phyloP scores from a whole-genome alignment of 2,888 invertebrate genomes.

The Dicyrtomina minuta region DNA sequence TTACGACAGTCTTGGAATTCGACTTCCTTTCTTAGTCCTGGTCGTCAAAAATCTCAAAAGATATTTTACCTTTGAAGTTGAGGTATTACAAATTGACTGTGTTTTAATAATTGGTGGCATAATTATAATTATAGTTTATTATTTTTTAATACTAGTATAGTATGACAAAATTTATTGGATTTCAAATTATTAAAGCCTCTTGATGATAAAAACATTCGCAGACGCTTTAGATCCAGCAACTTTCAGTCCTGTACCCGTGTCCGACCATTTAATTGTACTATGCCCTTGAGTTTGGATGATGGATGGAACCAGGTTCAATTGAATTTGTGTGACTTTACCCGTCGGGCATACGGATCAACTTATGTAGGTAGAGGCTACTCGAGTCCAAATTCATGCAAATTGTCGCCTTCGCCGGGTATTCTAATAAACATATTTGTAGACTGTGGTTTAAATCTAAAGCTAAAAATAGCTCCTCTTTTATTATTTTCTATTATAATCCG shows the following conservation, averaged over 20 bases:
- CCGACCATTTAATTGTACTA: constrained; percentile 67
- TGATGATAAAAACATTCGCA: constrained; percentile 64
- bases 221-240: constrained; percentile 66
- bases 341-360: constrained; percentile 65
- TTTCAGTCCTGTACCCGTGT: constrained; percentile 66
- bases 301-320: constrained; percentile 66
- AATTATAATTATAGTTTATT: too few species aligned
- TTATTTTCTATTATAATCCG: too few species aligned
- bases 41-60: constrained; percentile 67
- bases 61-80: constrained; percentile 67
- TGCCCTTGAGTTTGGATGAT: constrained; percentile 66
- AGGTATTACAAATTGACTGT: too few species aligned
- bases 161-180: too few species aligned
- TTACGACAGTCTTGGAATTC: constrained; percentile 64
- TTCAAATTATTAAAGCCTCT: constrained; percentile 63
- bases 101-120: too few species aligned
- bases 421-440: too few species aligned
- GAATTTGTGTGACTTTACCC: constrained; percentile 65
- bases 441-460: too few species aligned
- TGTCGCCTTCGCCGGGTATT: constrained; percentile 64
- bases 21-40: constrained; percentile 65
- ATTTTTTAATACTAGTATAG: too few species aligned
- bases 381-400: constrained; percentile 67
- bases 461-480: too few species aligned
- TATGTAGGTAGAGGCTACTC: constrained; percentile 65